Evolutionary conservation across 2,113 vertebrate species (phyloP).

Genomic region (Puma concolor): DNA sequence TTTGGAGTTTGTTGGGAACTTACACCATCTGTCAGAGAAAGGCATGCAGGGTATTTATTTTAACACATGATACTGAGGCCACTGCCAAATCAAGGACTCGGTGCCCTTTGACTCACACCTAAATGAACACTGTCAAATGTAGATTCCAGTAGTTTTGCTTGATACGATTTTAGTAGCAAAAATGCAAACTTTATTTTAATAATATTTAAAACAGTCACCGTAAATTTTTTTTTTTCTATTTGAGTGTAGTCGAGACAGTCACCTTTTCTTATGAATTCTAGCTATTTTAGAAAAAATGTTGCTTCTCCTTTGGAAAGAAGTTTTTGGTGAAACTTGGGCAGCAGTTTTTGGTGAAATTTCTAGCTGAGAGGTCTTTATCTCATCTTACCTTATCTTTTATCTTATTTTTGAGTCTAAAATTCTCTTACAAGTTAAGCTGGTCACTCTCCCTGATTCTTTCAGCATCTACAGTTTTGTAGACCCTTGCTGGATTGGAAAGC

Average conservation of each 20-base stretch:
- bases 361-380: neutral
- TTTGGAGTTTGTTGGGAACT: constrained; percentile 41
- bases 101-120: neutral
- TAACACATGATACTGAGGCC: neutral
- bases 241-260: neutral
- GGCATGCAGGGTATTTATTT: constrained; percentile 49
- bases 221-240: neutral
- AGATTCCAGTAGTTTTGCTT: neutral
- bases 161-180: neutral
- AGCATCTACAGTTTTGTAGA: neutral
- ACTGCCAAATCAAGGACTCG: neutral
- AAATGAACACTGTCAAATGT: neutral
- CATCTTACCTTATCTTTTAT: neutral
- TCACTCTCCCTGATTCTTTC: neutral
- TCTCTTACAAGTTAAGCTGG: neutral
- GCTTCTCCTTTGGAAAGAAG: neutral
- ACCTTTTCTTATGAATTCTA: neutral
- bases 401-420: neutral
- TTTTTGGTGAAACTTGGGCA: neutral
- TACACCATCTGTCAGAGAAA: constrained; percentile 51
- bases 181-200: constrained; percentile 46
- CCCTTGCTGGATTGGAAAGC: neutral
- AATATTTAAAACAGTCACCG: neutral
- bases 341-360: constrained; percentile 43
- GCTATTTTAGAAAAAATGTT: neutral